Base-by-base conservation (phyloP, 2,888 invertebrate genomes). In the Coleophora deauratella region DNA sequence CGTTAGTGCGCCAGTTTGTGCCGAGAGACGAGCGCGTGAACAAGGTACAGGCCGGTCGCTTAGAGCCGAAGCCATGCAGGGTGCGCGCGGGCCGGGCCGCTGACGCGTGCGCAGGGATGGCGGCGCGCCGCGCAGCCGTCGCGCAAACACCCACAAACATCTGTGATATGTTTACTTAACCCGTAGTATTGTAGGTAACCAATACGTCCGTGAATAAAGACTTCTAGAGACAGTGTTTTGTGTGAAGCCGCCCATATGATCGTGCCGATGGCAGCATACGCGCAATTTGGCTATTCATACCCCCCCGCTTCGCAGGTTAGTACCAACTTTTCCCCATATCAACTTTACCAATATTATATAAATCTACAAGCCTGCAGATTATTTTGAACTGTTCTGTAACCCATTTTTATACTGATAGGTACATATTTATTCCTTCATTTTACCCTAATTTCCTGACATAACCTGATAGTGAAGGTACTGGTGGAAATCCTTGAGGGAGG, bases 241-340 rank as follows among this genome's bases (percentile, higher is more conserved):
- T 74, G 84, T 80, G 79, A 81, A 84, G 72, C 84, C 84, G 82
- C 75, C 82, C 84, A 72, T 81, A 84, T 85, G 84, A 84, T 84
- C 84, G 80, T 84, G 80, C 84, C 84, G 62, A 86, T 86, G 86
- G 86, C 95, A 79, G 93, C 95, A 66, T 96, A 96, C 87, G 91
- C 95, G 74, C 95, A 96, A 87, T 95, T 95, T 87, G 95, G 95
- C 88, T 96, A 95, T 84, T 90, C 93, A 67, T 95, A 95, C 89
- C 93, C 94, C 89, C 90, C 95, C 89, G 93, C 94, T 73, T 92
- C 95, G 66, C 96, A 95, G 95, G 95, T 96, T 87, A 88, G 89
- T 81, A 44, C 3, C 10, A 34, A 30, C 31, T 15, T 21, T 21
- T 21, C 21, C 21, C 6, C 6, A 21, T 21, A 4, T 21, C 6